A percentile compares a stretch with the other conserved stretches of the same genome.
phyloP scores from a whole-genome alignment of 2,888 invertebrate genomes.

The Calliphora vomitoria region DNA sequence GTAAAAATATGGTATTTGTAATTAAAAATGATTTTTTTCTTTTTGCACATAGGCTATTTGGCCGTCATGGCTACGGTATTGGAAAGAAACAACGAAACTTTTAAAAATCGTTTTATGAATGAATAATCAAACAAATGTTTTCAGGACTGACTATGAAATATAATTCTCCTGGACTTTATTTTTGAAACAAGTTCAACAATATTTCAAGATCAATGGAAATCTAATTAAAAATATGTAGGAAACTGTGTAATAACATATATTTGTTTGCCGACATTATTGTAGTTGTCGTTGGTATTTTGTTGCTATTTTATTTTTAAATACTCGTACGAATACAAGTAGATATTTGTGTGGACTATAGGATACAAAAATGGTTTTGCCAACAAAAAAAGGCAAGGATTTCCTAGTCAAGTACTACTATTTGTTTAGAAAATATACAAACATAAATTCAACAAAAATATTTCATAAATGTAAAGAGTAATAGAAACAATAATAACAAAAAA shows the following conservation, averaged over 20 bases:
- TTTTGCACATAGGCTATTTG: too few relatives aligned
- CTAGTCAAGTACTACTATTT: slow-evolving; percentile 22
- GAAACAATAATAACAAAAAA: neutral
- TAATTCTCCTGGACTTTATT: too few relatives aligned
- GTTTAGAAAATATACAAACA: slow-evolving; percentile 1
- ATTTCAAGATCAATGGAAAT: too few relatives aligned
- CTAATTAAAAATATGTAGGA: neutral
- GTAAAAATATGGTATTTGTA: too few relatives aligned
- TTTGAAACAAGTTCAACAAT: too few relatives aligned
- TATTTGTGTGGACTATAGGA: neutral
- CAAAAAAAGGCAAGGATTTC: slow-evolving; percentile 34
- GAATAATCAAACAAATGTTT: too few relatives aligned
- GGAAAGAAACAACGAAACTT: too few relatives aligned
- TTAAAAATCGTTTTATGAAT: too few relatives aligned
- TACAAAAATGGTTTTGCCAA: slow-evolving; percentile 16
- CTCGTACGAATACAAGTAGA: neutral
- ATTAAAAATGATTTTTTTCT: too few relatives aligned
- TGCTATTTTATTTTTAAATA: neutral
- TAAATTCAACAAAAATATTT: slow-evolving; percentile 6
- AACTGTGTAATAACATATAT: slow-evolving; percentile 32
- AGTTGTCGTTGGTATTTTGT: neutral
- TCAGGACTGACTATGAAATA: too few relatives aligned
- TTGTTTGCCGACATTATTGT: neutral
- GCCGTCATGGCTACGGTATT: too few relatives aligned
- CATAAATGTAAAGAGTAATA: neutral